phyloP scores from a whole-genome alignment of 2,113 vertebrate genomes.

The Colossoma macropomum region DNA sequence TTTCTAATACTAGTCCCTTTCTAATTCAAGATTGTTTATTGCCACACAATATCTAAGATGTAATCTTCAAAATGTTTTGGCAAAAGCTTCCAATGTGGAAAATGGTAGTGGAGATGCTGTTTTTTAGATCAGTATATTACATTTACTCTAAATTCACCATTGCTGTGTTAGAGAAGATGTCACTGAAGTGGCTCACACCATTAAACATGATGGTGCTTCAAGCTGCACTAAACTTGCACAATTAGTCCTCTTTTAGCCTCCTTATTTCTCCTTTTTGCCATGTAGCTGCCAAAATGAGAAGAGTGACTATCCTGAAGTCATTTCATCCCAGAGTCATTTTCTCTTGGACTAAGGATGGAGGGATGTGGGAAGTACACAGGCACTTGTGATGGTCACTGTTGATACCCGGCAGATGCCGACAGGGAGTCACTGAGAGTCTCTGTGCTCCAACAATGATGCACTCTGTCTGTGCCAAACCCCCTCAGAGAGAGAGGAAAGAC shows the following conservation, averaged over 20 bases:
- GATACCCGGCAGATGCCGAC: not conserved
- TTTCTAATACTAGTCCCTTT: too few relatives aligned
- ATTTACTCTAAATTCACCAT: too few relatives aligned
- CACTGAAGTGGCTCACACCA: too few relatives aligned
- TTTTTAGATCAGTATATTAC: too few relatives aligned
- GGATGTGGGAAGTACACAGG: conserved; percentile 48
- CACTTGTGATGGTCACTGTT: conserved; percentile 53
- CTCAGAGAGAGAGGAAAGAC: not conserved
- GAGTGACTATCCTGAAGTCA: not conserved
- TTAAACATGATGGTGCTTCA: too few relatives aligned
- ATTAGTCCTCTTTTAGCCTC: not conserved
- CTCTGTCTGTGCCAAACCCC: conserved; percentile 65
- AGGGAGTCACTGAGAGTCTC: conserved; percentile 60
- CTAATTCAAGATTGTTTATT: too few relatives aligned
- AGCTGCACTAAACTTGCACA: not conserved
- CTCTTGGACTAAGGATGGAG: not conserved
- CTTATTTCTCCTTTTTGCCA: not conserved
- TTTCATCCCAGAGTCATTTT: not conserved
- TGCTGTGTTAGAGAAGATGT: too few relatives aligned
- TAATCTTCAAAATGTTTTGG: too few relatives aligned
- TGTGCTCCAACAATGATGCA: conserved; percentile 56
- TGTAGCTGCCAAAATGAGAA: not conserved
- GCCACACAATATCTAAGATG: too few relatives aligned
- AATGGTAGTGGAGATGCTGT: too few relatives aligned
- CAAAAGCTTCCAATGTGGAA: too few relatives aligned